phyloP scores from a whole-genome alignment of 2,113 vertebrate genomes.

The Scopus umbretta region DNA sequence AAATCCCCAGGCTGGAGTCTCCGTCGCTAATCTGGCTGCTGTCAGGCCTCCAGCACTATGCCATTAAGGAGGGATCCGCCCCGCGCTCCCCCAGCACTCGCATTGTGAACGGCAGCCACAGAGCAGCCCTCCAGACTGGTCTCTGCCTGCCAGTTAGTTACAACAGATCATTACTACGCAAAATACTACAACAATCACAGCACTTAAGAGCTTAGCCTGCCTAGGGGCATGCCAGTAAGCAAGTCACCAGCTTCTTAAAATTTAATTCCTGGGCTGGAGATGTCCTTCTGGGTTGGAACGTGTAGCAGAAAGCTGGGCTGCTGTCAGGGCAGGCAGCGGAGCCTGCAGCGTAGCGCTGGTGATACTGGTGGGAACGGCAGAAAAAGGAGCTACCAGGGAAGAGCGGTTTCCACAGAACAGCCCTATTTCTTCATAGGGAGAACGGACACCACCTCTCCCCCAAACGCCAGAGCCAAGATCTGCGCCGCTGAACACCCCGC shows the following conservation, averaged over 20 bases:
- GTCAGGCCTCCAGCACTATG: not conserved
- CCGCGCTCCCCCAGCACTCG: not conserved
- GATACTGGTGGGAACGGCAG: not conserved
- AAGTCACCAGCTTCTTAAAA: conserved; percentile 9
- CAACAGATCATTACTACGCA: conserved; percentile 24
- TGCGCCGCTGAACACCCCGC: not conserved
- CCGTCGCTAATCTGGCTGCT: conserved; percentile 12
- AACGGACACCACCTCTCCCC: not conserved
- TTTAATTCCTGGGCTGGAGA: not conserved
- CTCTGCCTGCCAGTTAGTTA: conserved; percentile 52
- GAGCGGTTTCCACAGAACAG: not conserved
- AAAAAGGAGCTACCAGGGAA: not conserved
- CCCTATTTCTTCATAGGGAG: not conserved
- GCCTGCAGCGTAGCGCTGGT: not conserved
- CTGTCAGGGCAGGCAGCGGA: not conserved
- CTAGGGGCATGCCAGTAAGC: conserved; percentile 17
- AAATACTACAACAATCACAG: conserved; percentile 28
- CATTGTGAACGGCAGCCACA: not conserved
- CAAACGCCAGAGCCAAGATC: not conserved
- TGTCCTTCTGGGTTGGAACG: not conserved
- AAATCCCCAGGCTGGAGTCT: not conserved
- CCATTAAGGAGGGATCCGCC: conserved; percentile 20
- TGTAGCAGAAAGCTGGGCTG: not conserved
- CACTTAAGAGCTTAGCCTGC: conserved; percentile 44
- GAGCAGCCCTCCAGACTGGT: conserved; percentile 28